These are phyloP conservation scores for Leptothorax acervorum DNA, from an alignment of 2,888 invertebrate genomes.

Conservation along the genomic window DNA sequence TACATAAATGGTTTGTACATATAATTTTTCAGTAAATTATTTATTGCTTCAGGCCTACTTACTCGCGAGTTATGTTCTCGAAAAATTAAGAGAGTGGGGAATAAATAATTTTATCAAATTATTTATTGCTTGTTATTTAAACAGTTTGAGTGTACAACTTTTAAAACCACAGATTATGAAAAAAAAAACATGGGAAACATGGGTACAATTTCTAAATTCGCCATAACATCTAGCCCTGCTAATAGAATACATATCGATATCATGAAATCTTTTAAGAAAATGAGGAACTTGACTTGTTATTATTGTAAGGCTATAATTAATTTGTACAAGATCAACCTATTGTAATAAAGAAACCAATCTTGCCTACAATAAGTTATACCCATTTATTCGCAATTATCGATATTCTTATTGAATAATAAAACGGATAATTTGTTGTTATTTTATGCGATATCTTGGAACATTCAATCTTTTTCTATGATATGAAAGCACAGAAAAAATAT, in stretches of 20 bases:
- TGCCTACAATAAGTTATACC: conserved; percentile 74
- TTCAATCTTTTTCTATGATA: not conserved
- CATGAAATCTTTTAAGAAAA: conserved; percentile 75
- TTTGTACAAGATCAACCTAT: conserved; percentile 85
- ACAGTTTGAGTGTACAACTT: conserved; percentile 12
- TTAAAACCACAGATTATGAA: not conserved
- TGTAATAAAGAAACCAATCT: conserved; percentile 85
- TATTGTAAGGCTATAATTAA: conserved; percentile 84
- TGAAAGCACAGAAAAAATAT: not conserved
- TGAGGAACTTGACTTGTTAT: conserved; percentile 82
- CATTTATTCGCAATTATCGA: not conserved
- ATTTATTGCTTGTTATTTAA: conserved; percentile 33
- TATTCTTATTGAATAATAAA: conserved; percentile 27
- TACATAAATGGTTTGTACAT: conserved; percentile 48
- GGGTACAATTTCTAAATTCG: conserved; percentile 80
- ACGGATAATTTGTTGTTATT: not conserved
- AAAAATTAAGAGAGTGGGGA: conserved; percentile 56
- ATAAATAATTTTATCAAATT: conserved; percentile 58
- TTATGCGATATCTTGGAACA: not conserved
- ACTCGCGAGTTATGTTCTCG: conserved; percentile 41
- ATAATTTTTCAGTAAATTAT: conserved; percentile 56
- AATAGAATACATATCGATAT: conserved; percentile 83
- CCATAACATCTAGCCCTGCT: conserved; percentile 79
- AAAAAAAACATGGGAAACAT: conserved; percentile 63
- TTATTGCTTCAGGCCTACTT: conserved; percentile 61